phyloP scores from a whole-genome alignment of 2,888 invertebrate genomes.

The Agonopterix heracliana region DNA sequence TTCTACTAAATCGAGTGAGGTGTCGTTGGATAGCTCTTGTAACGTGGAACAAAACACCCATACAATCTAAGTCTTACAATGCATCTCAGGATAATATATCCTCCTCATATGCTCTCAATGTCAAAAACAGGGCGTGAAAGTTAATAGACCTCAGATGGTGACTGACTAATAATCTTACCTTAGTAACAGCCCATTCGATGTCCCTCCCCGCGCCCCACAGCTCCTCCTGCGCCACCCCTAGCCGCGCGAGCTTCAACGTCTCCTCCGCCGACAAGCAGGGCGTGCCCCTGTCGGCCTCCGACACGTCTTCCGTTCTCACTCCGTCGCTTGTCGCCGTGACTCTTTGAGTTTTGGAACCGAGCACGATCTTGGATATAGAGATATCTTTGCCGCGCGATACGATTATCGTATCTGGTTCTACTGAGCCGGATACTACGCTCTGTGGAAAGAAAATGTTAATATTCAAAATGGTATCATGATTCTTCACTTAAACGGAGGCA shows the following conservation, averaged over 20 bases:
- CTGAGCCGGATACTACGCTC: conserved; percentile 86
- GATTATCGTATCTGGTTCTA: conserved; percentile 85
- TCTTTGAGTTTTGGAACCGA: conserved; percentile 74
- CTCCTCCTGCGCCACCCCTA: conserved; percentile 76
- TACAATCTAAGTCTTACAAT: too few relatives aligned
- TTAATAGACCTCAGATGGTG: too few relatives aligned
- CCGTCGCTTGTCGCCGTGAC: conserved; percentile 59
- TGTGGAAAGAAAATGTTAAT: conserved; percentile 36
- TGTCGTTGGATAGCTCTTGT: too few relatives aligned
- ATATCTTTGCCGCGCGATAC: conserved; percentile 72
- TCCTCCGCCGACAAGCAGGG: conserved; percentile 76
- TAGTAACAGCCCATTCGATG: conserved; percentile 86
- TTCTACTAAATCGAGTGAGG: too few relatives aligned
- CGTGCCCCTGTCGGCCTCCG: conserved; percentile 46
- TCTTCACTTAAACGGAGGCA: too few relatives aligned
- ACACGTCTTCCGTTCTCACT: conserved; percentile 48
- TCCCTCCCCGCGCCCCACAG: conserved; percentile 83
- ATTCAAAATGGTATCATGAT: too few relatives aligned
- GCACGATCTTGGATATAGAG: conserved; percentile 49
- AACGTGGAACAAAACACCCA: too few relatives aligned
- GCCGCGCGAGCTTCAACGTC: conserved; percentile 69
- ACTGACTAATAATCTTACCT: conserved; percentile 41
- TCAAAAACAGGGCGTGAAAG: too few relatives aligned
- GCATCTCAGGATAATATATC: too few relatives aligned
- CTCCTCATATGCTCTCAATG: too few relatives aligned